Percentiles rank a stretch among this genome's conserved stretches.
phyloP scores from a whole-genome alignment of 2,888 invertebrate genomes.

The Nomada hirtipes region DNA sequence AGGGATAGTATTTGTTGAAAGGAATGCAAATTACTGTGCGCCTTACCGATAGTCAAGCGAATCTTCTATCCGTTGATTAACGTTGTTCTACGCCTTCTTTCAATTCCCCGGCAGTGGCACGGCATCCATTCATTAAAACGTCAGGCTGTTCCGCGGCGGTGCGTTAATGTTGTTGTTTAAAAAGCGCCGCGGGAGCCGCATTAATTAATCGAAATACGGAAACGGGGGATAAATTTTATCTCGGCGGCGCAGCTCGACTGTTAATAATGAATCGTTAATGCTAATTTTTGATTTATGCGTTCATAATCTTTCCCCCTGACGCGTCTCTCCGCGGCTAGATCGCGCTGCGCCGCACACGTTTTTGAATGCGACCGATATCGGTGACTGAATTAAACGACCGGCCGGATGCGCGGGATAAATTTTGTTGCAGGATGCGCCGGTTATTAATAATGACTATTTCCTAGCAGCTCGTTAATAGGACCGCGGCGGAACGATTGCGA shows the following conservation, averaged over 20 bases:
- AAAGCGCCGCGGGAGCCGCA: constrained; percentile 45
- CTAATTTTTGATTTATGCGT: constrained; percentile 66
- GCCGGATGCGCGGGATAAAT: constrained; percentile 60
- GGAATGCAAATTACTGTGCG: too few species aligned
- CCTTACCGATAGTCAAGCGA: too few species aligned
- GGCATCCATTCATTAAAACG: constrained; percentile 49
- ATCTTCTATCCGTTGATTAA: neutral
- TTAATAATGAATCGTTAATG: constrained; percentile 66
- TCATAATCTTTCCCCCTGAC: constrained; percentile 56
- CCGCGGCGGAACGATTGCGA: constrained; percentile 29
- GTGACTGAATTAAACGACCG: constrained; percentile 64
- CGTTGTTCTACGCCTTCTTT: neutral
- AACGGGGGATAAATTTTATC: constrained; percentile 61
- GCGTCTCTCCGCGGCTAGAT: constrained; percentile 48
- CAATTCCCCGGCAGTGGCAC: neutral
- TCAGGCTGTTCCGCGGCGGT: constrained; percentile 48
- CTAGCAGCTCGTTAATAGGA: constrained; percentile 59
- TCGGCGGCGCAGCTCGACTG: constrained; percentile 49
- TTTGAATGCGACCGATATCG: constrained; percentile 62
- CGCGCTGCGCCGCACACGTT: constrained; percentile 35
- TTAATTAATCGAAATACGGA: constrained; percentile 60
- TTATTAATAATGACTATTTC: constrained; percentile 63
- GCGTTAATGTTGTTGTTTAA: constrained; percentile 58
- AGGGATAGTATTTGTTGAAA: too few species aligned
- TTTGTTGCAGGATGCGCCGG: constrained; percentile 55